Evolutionary conservation across 2,888 invertebrate species (phyloP), one percentile per base, ranked within the genome.

Genomic region (Xanthorhoe spadicearia): DNA sequence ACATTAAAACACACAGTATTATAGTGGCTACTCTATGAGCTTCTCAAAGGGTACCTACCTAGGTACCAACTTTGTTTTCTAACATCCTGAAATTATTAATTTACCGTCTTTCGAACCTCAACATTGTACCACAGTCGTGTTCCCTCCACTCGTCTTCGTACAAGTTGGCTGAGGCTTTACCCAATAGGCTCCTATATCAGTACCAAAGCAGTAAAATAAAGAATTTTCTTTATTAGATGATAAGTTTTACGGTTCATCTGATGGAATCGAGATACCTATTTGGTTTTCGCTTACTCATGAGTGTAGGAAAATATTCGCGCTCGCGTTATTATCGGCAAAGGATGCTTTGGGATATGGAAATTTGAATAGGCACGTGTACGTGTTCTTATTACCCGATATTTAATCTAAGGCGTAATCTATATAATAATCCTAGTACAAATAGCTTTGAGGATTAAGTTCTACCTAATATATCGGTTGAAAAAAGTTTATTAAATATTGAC

Each of bases 161-260:
- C 15, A 15, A 17, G 15, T 15, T 48, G 6, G 23, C 57, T 8
- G 57, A 57, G 48, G 13, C 28, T 28, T 60, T 52, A 60, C 7
- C 15, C 15, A 38, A 10, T 35, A 49, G 38, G 52, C 28, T 50
- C 48, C 35, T 49, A 49, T 52, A 55, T 63, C 17, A 48, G 63
- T 64, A 43, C 38, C 38, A 32, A 61, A 66, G 63, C 46, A 56
- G 56, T 72, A 70, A 72, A 69, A 55, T 63, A 64, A 35, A 54
- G 49, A 28, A 65, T 69, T 66, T 64, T 64, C 59, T 55, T 43
- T 66, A 61, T 66, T 53, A 46, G 58, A 62, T 66, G 67, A 68
- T 56, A 54, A 58, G 60, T 56, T 61, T 52, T 67, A 60, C 66
- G 61, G 57, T 58, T 50, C 43, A 48, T 19, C 15, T 66, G 66